phyloP scores from a whole-genome alignment of 2,797 vertebrate species.

The Mionectes olivaceus region DNA sequence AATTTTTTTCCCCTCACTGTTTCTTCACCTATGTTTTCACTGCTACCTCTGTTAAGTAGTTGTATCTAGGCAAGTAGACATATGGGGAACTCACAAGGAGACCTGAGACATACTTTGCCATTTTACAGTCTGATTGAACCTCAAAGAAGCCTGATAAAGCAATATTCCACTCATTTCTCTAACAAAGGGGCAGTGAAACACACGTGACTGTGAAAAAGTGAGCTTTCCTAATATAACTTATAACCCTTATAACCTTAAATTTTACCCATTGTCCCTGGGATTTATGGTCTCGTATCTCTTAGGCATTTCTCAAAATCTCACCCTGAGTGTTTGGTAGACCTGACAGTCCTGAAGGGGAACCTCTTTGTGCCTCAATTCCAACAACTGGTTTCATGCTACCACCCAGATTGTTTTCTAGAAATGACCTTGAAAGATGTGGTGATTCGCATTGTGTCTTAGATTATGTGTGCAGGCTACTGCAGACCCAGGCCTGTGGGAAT shows the following conservation, averaged over 20 bases:
- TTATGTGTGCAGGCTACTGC: neutral
- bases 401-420: neutral
- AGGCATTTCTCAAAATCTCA: neutral
- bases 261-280: neutral
- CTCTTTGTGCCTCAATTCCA: neutral
- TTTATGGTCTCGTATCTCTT: neutral
- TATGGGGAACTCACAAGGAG: neutral
- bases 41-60: neutral
- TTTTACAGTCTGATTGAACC: neutral
- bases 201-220: neutral
- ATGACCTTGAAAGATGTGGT: constrained; percentile 27
- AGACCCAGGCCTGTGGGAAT: neutral
- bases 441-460: neutral
- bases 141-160: neutral
- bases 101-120: neutral
- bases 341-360: neutral
- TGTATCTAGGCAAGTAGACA: neutral
- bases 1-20: neutral
- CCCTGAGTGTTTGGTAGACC: neutral
- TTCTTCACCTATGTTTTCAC: neutral
- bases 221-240: neutral
- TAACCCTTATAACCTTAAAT: neutral
- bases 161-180: neutral
- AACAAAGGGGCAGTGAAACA: neutral
- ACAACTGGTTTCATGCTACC: neutral